Percentiles rank a stretch among this genome's conserved stretches.
Conservation (phyloP, 2,797 vertebrate genomes). For the Oreortyx pictus region DNA sequence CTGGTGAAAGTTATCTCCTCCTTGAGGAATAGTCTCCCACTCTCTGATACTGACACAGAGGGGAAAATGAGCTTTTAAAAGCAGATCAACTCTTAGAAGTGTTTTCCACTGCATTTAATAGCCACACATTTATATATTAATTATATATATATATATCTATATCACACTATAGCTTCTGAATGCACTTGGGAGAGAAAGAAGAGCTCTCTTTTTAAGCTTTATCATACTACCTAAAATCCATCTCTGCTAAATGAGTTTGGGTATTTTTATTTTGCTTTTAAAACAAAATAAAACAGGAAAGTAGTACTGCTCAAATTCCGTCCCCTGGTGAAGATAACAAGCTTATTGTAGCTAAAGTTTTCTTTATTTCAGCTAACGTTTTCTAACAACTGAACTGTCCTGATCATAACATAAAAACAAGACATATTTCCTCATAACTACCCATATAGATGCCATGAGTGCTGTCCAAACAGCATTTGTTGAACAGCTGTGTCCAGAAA, state of each 20-base stretch:
- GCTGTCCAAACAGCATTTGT: slow-evolving; percentile 52
- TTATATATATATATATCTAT: no score
- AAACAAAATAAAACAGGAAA: neutral
- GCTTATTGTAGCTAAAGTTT: neutral
- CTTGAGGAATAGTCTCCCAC: neutral
- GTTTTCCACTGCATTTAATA: neutral
- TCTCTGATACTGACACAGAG: neutral
- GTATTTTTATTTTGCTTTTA: neutral
- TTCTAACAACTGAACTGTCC: slow-evolving; percentile 10
- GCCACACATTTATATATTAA: neutral
- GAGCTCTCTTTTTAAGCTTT: neutral
- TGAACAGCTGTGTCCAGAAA: slow-evolving; percentile 49
- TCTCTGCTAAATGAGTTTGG: neutral
- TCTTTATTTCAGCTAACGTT: neutral
- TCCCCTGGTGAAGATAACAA: neutral
- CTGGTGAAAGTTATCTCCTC: neutral
- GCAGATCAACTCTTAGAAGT: neutral
- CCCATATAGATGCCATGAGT: neutral
- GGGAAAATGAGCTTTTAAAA: neutral
- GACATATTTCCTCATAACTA: neutral
- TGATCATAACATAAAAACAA: neutral
- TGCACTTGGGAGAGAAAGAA: neutral
- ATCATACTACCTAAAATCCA: neutral
- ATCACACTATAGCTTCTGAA: neutral
- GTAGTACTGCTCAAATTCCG: neutral